Conservation (phyloP, 2,888 invertebrate genomes). For the Diloba caeruleocephala region DNA sequence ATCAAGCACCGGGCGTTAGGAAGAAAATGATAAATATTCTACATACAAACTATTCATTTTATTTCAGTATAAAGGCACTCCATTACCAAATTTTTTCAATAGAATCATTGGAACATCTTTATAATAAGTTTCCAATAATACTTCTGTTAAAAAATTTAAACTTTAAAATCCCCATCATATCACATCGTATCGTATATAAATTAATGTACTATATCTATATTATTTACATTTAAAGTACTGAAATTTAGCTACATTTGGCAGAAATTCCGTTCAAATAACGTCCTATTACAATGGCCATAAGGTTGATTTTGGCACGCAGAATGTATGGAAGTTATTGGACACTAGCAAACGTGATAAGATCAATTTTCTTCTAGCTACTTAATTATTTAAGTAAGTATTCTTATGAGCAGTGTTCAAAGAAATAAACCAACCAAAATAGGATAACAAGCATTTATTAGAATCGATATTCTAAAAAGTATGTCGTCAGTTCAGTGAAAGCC, state of each 20-base stretch:
- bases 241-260: slow-evolving; percentile 41
- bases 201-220: slow-evolving; percentile 23
- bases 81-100: slow-evolving; percentile 13
- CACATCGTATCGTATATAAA: slow-evolving; percentile 34
- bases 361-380: slow-evolving; percentile 25
- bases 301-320: slow-evolving; percentile 50
- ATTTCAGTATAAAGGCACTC: slow-evolving; percentile 47
- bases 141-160: slow-evolving; percentile 17
- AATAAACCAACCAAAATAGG: background rate
- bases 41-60: slow-evolving; percentile 20
- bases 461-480: background rate
- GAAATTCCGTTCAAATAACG: slow-evolving; percentile 27
- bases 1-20: slow-evolving; percentile 16
- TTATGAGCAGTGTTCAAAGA: slow-evolving; percentile 29
- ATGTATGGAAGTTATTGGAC: slow-evolving; percentile 26
- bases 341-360: slow-evolving; percentile 20
- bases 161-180: slow-evolving; percentile 29
- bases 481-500: background rate
- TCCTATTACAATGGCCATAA: slow-evolving; percentile 15
- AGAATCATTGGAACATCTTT: slow-evolving; percentile 34
- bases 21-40: slow-evolving; percentile 18
- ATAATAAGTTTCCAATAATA: slow-evolving; percentile 11
- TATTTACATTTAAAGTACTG: slow-evolving; percentile 40
- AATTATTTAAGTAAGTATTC: slow-evolving; percentile 2
- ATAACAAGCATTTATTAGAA: background rate